Evolutionary conservation across 2,888 invertebrate genomes (phyloP).

Genomic region (Hermaeophaga mercurialis): DNA sequence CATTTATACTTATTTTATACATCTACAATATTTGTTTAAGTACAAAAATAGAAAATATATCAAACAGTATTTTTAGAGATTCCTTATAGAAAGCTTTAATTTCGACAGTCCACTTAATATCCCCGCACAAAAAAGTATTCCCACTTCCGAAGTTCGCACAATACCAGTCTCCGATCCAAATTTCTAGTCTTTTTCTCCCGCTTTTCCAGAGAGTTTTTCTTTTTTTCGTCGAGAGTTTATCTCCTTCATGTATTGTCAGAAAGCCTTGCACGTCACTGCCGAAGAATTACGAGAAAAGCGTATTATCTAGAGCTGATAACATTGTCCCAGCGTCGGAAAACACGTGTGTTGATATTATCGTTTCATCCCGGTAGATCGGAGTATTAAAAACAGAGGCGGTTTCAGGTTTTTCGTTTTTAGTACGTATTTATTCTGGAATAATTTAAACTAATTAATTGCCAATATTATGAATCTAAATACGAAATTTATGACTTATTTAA

Average conservation of each 20-base stretch:
- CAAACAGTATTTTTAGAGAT: too few species aligned
- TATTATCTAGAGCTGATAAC: constrained; percentile 49
- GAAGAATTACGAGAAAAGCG: constrained; percentile 47
- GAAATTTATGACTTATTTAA: too few species aligned
- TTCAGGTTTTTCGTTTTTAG: background rate
- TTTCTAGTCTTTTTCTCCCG: background rate
- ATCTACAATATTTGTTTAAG: too few species aligned
- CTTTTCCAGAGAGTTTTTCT: background rate
- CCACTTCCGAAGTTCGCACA: background rate
- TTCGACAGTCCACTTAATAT: background rate
- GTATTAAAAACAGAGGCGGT: constrained; percentile 16
- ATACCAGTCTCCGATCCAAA: background rate
- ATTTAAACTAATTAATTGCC: too few species aligned
- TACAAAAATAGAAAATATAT: too few species aligned
- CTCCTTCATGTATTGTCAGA: constrained; percentile 34
- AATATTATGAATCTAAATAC: too few species aligned
- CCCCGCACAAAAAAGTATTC: background rate
- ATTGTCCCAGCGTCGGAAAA: constrained; percentile 43
- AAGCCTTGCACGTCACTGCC: constrained; percentile 38
- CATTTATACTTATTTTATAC: too few species aligned
- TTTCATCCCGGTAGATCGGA: constrained; percentile 18
- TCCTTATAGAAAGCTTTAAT: background rate
- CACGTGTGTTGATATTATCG: constrained; percentile 48
- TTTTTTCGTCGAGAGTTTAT: constrained; percentile 18
- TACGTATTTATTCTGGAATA: too few species aligned